phyloP scores from a whole-genome alignment of 2,113 vertebrate genomes.

The Pelecanoides urinatrix region DNA sequence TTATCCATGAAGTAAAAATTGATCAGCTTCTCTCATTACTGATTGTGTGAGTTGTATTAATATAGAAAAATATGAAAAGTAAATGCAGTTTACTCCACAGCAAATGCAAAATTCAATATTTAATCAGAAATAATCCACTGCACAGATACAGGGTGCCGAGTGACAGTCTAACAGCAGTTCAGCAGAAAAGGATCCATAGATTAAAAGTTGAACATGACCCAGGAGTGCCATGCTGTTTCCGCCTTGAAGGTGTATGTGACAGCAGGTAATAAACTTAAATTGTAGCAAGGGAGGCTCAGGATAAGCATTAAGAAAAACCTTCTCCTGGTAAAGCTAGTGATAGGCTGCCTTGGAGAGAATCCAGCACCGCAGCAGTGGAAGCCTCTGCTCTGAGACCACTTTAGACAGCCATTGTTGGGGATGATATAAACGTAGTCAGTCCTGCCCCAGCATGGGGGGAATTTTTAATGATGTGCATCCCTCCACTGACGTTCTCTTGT shows the following conservation, averaged over 20 bases:
- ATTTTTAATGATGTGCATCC: background rate
- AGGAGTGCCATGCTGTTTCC: background rate
- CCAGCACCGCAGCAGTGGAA: background rate
- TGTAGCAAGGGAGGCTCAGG: background rate
- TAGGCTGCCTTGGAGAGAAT: background rate
- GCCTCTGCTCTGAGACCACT: rapidly evolving
- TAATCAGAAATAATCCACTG: background rate
- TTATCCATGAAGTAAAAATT: background rate
- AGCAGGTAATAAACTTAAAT: background rate
- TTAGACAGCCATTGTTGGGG: background rate
- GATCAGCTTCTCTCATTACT: background rate
- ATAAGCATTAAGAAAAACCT: background rate
- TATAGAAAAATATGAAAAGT: background rate
- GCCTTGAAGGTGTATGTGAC: background rate
- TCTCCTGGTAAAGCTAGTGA: background rate
- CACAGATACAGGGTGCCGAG: background rate
- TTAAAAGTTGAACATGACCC: background rate
- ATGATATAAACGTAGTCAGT: rapidly evolving
- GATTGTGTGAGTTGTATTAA: background rate
- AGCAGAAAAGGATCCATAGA: background rate
- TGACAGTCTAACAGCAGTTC: background rate
- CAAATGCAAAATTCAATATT: background rate
- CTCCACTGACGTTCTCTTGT: background rate
- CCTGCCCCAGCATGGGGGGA: background rate
- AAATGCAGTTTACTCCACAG: background rate